Conservation (phyloP, 2,888 invertebrate species). For the Lymantria dispar region DNA sequence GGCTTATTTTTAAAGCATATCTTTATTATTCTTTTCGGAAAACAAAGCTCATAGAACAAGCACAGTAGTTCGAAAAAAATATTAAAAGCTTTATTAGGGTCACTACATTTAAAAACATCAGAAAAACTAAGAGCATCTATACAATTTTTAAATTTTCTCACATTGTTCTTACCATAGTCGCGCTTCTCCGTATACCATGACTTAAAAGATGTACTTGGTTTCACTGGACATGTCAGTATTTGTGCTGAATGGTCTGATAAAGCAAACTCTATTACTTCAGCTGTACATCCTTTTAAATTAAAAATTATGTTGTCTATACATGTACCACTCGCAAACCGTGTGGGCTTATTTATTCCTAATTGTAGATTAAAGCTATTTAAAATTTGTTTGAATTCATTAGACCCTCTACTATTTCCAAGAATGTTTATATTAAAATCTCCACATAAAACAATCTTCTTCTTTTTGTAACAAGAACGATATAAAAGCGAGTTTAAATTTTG, state of each 20-base stretch:
- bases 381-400: background rate
- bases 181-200: background rate
- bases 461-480: background rate
- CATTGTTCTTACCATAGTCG: background rate
- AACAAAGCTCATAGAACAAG: background rate
- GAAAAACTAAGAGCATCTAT: background rate
- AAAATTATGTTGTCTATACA: background rate
- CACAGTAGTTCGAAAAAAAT: background rate
- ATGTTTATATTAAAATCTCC: constrained; percentile 1
- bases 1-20: background rate
- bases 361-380: background rate
- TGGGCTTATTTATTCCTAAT: background rate
- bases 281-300: background rate
- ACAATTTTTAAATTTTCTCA: background rate
- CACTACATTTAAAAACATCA: background rate
- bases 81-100: background rate
- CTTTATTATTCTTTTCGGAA: background rate
- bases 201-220: background rate
- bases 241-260: background rate
- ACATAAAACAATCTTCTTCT: background rate
- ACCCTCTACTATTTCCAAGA: background rate
- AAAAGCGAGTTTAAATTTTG: background rate
- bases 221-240: background rate
- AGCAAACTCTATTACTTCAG: background rate
- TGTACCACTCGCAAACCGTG: background rate